Conservation (phyloP, 2,113 vertebrate genomes). For the Ondatra zibethicus region DNA sequence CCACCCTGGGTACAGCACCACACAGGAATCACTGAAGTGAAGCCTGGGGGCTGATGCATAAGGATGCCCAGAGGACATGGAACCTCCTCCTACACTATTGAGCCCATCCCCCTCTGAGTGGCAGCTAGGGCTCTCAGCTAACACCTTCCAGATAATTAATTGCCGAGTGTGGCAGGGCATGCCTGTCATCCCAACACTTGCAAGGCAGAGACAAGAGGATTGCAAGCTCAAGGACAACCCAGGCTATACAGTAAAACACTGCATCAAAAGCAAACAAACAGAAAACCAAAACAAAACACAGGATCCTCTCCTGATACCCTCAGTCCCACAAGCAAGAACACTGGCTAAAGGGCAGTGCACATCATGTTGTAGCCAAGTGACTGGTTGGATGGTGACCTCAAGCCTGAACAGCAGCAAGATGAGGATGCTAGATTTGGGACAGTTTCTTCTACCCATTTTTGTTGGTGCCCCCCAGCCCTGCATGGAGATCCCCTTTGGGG, state of each 20-base stretch:
- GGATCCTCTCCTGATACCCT: conserved; percentile 45
- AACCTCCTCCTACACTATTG: conserved; percentile 67
- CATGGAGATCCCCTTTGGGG: not conserved
- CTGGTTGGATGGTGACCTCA: not conserved
- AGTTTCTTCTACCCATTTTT: rapidly evolving
- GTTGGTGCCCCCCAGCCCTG: not conserved
- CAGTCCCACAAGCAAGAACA: not conserved
- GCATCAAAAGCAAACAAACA: not conserved
- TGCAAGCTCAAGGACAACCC: not conserved
- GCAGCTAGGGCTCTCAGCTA: not conserved
- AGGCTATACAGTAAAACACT: not conserved
- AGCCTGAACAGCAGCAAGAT: not conserved
- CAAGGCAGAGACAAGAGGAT: not conserved
- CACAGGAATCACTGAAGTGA: not conserved
- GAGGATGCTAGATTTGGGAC: not conserved
- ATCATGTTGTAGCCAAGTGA: not conserved
- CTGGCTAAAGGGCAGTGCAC: not conserved
- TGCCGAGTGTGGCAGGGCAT: no score
- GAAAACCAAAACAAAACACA: not conserved
- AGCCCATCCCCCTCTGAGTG: conserved; percentile 48
- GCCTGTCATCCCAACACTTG: not conserved
- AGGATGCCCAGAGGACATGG: conserved; percentile 37
- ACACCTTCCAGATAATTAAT: no score
- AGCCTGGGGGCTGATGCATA: conserved; percentile 24
- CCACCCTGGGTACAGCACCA: conserved; percentile 22